Evolutionary conservation across 2,113 vertebrate genomes (phyloP).

Genomic region (Oncorhynchus tshawytscha): DNA sequence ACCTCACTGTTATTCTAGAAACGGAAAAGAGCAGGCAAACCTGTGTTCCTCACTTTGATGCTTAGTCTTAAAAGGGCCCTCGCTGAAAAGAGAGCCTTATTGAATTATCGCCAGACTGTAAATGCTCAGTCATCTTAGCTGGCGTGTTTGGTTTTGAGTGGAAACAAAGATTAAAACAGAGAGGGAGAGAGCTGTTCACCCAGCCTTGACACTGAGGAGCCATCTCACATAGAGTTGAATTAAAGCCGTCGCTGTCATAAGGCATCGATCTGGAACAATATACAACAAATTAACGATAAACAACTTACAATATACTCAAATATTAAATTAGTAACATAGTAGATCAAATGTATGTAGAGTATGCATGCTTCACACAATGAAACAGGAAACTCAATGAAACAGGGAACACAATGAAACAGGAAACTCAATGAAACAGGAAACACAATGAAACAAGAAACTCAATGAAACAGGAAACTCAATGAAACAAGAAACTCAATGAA

Average conservation of each 20-base stretch:
- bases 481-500: too few species aligned
- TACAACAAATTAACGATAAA: slow-evolving; percentile 25
- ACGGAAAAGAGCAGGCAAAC: neutral
- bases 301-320: slow-evolving; percentile 31
- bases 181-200: slow-evolving; percentile 33
- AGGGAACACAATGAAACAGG: too few species aligned
- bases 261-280: neutral
- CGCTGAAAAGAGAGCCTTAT: slow-evolving; percentile 60
- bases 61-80: slow-evolving; percentile 5
- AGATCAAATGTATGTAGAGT: too few species aligned
- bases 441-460: too few species aligned
- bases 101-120: slow-evolving; percentile 58
- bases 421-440: too few species aligned
- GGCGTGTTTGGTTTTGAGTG: slow-evolving; percentile 33
- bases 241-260: slow-evolving; percentile 24
- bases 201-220: slow-evolving; percentile 24
- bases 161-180: neutral
- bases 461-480: too few species aligned
- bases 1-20: slow-evolving; percentile 19
- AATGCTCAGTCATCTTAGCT: slow-evolving; percentile 45
- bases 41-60: slow-evolving; percentile 41
- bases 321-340: slow-evolving; percentile 5
- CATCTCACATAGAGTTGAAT: slow-evolving; percentile 26
- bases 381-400: too few species aligned
- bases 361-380: neutral